Evolutionary conservation across 2,113 vertebrate species (phyloP).

Genomic region (Xiphias gladius): DNA sequence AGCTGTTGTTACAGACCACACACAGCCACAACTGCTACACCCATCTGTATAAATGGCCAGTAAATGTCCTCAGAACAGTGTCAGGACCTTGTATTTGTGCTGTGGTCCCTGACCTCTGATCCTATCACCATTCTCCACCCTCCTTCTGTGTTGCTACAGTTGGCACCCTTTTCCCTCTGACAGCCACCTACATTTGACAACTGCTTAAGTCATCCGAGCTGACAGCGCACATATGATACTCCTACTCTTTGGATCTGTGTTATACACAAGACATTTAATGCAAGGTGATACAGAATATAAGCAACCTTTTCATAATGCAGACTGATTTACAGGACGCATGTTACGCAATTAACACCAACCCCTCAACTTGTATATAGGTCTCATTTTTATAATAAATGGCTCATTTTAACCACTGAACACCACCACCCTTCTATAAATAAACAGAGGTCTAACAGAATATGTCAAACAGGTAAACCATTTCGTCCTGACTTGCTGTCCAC

Average conservation of each 20-base stretch:
- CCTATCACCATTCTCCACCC: constrained; percentile 21
- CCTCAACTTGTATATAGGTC: constrained; percentile 30
- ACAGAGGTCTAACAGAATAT: constrained; percentile 52
- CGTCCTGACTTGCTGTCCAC: constrained; percentile 43
- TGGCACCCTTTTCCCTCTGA: constrained; percentile 17
- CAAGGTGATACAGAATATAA: constrained; percentile 4
- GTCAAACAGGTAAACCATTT: constrained; percentile 61
- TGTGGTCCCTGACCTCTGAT: constrained; percentile 63
- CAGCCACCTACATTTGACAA: constrained; percentile 11
- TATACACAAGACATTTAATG: not conserved
- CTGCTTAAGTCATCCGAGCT: constrained; percentile 28
- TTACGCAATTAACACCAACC: not conserved
- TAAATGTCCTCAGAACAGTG: constrained; percentile 64
- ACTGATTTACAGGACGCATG: constrained; percentile 4
- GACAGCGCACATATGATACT: not conserved
- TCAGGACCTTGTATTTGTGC: constrained; percentile 52
- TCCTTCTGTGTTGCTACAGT: constrained; percentile 64
- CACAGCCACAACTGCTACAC: constrained; percentile 60
- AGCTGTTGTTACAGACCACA: constrained; percentile 66
- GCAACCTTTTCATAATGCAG: not conserved
- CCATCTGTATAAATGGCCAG: constrained; percentile 60
- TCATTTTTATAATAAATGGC: constrained; percentile 35
- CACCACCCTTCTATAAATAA: constrained; percentile 54
- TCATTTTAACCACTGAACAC: constrained; percentile 44
- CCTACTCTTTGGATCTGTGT: not conserved